Evolutionary conservation across 2,888 invertebrate genomes (phyloP), one percentile per base, ranked within the genome.

Genomic region (Caenorhabditis sp.): DNA sequence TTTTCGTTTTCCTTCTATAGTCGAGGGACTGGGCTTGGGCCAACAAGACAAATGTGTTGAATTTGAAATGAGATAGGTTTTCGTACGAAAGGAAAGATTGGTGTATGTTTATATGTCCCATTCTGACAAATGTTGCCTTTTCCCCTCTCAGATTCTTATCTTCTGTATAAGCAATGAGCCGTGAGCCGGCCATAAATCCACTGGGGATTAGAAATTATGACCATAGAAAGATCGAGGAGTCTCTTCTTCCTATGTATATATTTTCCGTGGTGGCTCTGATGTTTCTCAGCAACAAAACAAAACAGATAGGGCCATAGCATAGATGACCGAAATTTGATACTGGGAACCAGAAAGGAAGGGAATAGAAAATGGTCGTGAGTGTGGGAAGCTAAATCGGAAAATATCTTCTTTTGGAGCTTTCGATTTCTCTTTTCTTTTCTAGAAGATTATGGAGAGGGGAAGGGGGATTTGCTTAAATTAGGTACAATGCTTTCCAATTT

Each of bases 291-390:
- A n/a, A 8, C 6, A 58, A 47, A n/a, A n/a, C n/a, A n/a, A n/a
- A n/a, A 53, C 18, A 67, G 60, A 32, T 32, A 32, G 32, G 32
- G n/a, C n/a, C n/a, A n/a, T n/a, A n/a, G n/a, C n/a, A 74, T 53
- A 67, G 74, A 67, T 60, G 72, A n/a, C 40, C 18, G 67, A 67
- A 76, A 76, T 67, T 76, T 61, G 74, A 76, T 67, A 67, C n/a
- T 47, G 62, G 44, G 11, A 62, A 13, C 40, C 13, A 13, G 40
- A 13, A 40, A 44, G 50, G 1, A 18, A 51, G 2, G 37, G n/a
- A 40, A 55, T n/a, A n/a, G n/a, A n/a, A n/a, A n/a, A n/a, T n/a
- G n/a, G n/a, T n/a, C n/a, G n/a, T n/a, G n/a, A 40, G 40, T 13
- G 11, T 40, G 6, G 40, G 40, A 40, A 32, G 32, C 32, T 13